These are phyloP conservation scores for Brachionus asplanchnoidis DNA, from an alignment of 1,140 invertebrate species.

Conservation along the genomic window DNA sequence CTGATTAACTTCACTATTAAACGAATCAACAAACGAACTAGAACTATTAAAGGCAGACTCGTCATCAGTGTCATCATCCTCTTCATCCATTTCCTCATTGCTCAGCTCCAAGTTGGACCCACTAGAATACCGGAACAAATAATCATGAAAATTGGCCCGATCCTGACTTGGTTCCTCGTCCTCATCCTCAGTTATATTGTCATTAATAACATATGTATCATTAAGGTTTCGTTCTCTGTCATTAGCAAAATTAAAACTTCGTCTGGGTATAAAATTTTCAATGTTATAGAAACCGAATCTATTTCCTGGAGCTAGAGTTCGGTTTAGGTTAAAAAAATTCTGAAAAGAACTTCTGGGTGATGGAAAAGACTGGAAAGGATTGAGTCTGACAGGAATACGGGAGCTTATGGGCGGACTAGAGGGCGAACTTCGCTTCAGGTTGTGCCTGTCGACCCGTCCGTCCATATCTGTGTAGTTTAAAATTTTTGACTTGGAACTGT, in stretches of 20 bases:
- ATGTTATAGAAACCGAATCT: conserved; percentile 22
- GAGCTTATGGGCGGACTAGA: background rate
- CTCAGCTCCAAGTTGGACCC: background rate
- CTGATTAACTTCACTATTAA: background rate
- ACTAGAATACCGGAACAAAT: background rate
- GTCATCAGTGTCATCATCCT: conserved; percentile 43
- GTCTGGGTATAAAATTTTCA: background rate
- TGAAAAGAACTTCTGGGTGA: background rate
- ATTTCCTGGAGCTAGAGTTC: background rate
- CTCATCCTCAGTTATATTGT: conserved; percentile 27
- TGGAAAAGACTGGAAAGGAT: background rate
- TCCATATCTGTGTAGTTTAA: background rate
- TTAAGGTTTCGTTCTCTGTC: background rate
- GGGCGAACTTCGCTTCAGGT: background rate
- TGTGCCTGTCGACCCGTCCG: background rate
- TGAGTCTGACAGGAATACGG: background rate
- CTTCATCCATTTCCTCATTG: conserved; percentile 16
- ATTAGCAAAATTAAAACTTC: background rate
- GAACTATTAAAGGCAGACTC: conserved; percentile 41
- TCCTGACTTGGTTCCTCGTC: conserved; percentile 4
- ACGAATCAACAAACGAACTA: conserved; percentile 27
- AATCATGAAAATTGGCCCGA: background rate
- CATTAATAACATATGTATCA: background rate
- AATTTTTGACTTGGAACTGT: background rate
- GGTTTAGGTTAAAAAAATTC: background rate